Base-by-base conservation (phyloP, 2,113 vertebrate species). In the Prietella phreatophila region DNA sequence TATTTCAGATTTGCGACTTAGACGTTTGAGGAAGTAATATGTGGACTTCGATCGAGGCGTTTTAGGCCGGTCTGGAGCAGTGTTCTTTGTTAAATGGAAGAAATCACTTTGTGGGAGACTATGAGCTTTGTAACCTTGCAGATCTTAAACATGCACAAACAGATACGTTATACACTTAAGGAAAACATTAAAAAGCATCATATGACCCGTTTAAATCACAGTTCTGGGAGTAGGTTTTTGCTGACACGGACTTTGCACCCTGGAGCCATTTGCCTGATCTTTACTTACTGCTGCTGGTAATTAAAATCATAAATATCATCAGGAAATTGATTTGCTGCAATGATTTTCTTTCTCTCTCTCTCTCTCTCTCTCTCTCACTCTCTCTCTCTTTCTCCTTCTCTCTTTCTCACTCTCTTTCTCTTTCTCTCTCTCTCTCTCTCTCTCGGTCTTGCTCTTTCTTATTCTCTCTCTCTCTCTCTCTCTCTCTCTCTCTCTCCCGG, bases 221-320 rank as follows among this genome's bases (percentile, higher is more conserved):
- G 14, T 19, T 1, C 53, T 58, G 79, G 17, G 89, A 56, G 50
- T 86, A 85, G 90, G 93, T 91, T 94, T 93, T 76, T 94, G 94
- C 94, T 95, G 94, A 95, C 94, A 92, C 91, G 93, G 91, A 85
- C 91, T 86, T 63, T 89, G 75, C 90, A 93, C 90, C 93, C 92
- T 92, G 92, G 91, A 82, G 73, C 87, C 87, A 91, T 91, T 50
- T 76, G 1, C 85, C 36, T n/a, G 27, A 10, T 39, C 27, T 71
- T 56, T 69, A 78, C 69, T 87, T 56, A 55, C 50, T 47, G 73
- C 61, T 50, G 25, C 61, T 67, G 39, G 56, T 88, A 86, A 90
- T 89, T 89, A 90, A 88, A 90, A 75, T 82, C 83, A 82, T 90
- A 91, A 87, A 91, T 90, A 89, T 87, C 85, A 76, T 60, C 30